Conservation (phyloP, 2,888 invertebrate genomes). For the Zaprionus lineosus region DNA sequence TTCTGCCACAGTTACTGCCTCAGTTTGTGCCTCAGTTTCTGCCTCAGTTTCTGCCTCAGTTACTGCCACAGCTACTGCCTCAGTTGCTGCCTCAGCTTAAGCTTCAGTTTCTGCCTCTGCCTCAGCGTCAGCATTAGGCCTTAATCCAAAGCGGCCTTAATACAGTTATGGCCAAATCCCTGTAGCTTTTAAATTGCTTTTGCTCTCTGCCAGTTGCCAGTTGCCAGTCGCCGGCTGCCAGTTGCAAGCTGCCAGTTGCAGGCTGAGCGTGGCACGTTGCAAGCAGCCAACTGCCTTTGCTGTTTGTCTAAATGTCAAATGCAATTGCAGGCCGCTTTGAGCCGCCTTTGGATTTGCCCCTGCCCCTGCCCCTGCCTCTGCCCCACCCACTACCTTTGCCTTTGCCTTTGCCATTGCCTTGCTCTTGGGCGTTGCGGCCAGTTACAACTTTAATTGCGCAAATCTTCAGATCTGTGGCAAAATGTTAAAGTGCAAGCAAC, state of each 20-base stretch:
- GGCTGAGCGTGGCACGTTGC: slow-evolving; percentile 18
- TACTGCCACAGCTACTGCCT: not conserved
- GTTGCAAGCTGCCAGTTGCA: slow-evolving; percentile 25
- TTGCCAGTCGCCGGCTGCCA: not conserved
- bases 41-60: not conserved
- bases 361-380: not conserved
- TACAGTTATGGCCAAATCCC: slow-evolving; percentile 79
- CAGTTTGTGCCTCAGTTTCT: slow-evolving; percentile 14
- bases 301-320: slow-evolving; percentile 75
- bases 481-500: slow-evolving; percentile 68
- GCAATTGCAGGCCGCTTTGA: slow-evolving; percentile 60
- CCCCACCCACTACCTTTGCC: slow-evolving; percentile 1
- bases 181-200: slow-evolving; percentile 77
- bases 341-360: slow-evolving; percentile 15
- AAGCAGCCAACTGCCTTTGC: slow-evolving; percentile 46
- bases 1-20: too few relatives aligned
- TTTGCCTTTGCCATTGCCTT: slow-evolving; percentile 27
- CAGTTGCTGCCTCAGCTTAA: slow-evolving; percentile 16
- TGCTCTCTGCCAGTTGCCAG: slow-evolving; percentile 33
- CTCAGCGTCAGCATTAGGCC: slow-evolving; percentile 4
- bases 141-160: slow-evolving; percentile 64
- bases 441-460: slow-evolving; percentile 57
- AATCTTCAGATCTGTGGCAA: slow-evolving; percentile 45
- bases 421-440: slow-evolving; percentile 46
- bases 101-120: slow-evolving; percentile 20